A percentile compares a stretch with the other conserved stretches of the same genome.
phyloP scores from a whole-genome alignment of 2,797 vertebrate species.

The Gymnoscopelus braueri region DNA sequence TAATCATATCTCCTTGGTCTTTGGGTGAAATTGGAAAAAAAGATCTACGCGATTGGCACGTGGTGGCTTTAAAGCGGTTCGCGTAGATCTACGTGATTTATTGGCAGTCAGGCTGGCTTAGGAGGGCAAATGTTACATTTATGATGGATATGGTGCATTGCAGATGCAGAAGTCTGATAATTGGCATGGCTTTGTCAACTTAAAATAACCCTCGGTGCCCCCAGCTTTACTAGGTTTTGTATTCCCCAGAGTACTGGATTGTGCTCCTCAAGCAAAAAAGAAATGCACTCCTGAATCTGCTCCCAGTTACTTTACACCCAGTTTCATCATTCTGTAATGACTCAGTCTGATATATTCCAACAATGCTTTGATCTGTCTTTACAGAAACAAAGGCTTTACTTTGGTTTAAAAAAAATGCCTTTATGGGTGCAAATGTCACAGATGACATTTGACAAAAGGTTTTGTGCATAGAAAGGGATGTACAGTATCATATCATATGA shows the following conservation, averaged over 20 bases:
- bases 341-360: slow-evolving; percentile 60
- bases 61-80: too few relatives aligned
- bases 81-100: too few relatives aligned
- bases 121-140: too few relatives aligned
- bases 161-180: slow-evolving; percentile 38
- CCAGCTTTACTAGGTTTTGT: slow-evolving; percentile 39
- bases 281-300: slow-evolving; percentile 45
- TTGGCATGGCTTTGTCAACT: slow-evolving; percentile 48
- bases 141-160: too few relatives aligned
- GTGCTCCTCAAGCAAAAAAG: slow-evolving; percentile 64
- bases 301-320: slow-evolving; percentile 65
- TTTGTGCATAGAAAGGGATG: slow-evolving; percentile 36
- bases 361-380: slow-evolving; percentile 59
- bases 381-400: slow-evolving; percentile 24
- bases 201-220: slow-evolving; percentile 44
- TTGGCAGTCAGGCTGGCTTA: too few relatives aligned
- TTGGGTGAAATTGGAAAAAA: too few relatives aligned
- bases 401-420: slow-evolving; percentile 21
- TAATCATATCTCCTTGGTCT: too few relatives aligned
- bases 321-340: slow-evolving; percentile 67
- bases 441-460: slow-evolving; percentile 51
- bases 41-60: too few relatives aligned
- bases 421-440: slow-evolving; percentile 41
- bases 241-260: slow-evolving; percentile 43
- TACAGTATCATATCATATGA: slow-evolving; percentile 17